Conservation (phyloP, 2,113 vertebrate species). For the Oncorhynchus keta region DNA sequence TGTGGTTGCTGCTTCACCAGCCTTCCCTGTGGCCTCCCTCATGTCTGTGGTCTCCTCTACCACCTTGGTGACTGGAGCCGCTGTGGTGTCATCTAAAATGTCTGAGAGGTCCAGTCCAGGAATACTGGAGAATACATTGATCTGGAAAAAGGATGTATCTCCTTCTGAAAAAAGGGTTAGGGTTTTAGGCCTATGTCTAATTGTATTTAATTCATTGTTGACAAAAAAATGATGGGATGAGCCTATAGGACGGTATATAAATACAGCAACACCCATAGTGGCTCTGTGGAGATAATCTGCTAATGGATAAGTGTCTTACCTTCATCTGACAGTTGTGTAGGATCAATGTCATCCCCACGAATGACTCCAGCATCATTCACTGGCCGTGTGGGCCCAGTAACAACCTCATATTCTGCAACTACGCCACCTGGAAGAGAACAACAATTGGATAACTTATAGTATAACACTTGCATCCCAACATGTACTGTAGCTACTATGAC, state of each 20-base stretch:
- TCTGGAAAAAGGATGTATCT: conserved; percentile 18
- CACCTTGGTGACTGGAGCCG: background rate
- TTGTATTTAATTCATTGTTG: too few species aligned
- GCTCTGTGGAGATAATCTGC: too few species aligned
- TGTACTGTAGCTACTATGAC: too few species aligned
- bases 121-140: background rate
- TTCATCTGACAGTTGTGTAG: background rate
- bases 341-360: conserved; percentile 47
- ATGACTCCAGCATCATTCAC: background rate
- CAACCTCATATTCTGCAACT: conserved; percentile 26
- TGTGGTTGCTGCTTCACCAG: background rate
- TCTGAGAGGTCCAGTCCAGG: background rate
- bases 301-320: background rate
- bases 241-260: too few species aligned
- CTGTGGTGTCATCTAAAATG: background rate
- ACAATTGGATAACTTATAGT: too few species aligned
- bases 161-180: conserved; percentile 24
- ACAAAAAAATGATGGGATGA: too few species aligned
- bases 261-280: too few species aligned
- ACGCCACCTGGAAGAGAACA: conserved; percentile 34
- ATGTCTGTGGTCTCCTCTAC: background rate
- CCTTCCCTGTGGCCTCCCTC: background rate
- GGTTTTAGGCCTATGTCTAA: too few species aligned
- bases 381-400: rapidly evolving
- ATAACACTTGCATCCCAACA: too few species aligned